phyloP scores from a whole-genome alignment of 2,888 invertebrate species.

The Anthophora plumipes region DNA sequence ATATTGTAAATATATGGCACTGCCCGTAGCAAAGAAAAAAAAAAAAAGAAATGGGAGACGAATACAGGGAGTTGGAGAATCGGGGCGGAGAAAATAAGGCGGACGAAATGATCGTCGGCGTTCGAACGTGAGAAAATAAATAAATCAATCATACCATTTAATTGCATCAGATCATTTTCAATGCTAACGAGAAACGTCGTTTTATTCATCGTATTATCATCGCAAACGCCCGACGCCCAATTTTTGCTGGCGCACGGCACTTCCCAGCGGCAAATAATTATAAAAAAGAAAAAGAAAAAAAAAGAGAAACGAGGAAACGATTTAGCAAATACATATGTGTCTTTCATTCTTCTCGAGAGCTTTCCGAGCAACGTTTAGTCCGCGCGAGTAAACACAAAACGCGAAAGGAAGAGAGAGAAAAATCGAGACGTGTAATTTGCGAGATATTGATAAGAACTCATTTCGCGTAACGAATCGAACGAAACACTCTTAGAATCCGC shows the following conservation, averaged over 20 bases:
- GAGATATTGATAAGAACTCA: background rate
- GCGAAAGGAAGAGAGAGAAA: background rate
- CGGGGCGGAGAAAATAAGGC: constrained; percentile 54
- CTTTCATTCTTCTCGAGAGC: constrained; percentile 26
- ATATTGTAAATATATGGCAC: constrained; percentile 83
- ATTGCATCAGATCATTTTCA: constrained; percentile 60
- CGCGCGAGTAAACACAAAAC: background rate
- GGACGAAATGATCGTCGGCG: constrained; percentile 52
- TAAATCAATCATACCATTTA: constrained; percentile 52
- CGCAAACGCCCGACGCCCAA: background rate
- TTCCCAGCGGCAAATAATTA: too few species aligned
- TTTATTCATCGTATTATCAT: constrained; percentile 30
- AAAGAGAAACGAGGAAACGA: constrained; percentile 13
- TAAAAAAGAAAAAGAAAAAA: background rate
- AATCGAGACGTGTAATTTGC: background rate
- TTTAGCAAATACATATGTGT: background rate
- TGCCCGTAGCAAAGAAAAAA: constrained; percentile 75
- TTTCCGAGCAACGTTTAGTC: background rate
- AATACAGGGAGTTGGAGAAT: constrained; percentile 54
- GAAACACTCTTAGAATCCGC: constrained; percentile 32
- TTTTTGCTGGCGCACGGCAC: background rate
- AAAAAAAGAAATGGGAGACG: constrained; percentile 31
- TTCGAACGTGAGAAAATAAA: constrained; percentile 47
- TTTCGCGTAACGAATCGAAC: constrained; percentile 40
- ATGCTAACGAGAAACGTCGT: constrained; percentile 34